Evolutionary conservation across 2,113 vertebrate species (phyloP).

Genomic region (Blennius ocellaris): DNA sequence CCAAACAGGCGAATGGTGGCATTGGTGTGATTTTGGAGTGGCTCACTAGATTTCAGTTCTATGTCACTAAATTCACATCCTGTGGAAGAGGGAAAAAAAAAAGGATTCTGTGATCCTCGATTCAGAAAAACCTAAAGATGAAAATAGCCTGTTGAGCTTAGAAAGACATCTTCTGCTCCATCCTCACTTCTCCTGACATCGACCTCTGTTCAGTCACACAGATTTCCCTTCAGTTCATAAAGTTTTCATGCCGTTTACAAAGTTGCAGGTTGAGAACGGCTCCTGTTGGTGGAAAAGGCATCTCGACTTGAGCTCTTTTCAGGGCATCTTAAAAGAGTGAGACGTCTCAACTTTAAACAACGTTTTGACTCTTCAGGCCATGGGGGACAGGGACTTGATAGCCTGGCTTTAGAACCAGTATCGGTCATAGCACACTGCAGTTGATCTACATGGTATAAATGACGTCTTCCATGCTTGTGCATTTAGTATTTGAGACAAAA

Average conservation of each 20-base stretch:
- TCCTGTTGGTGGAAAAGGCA: slow-evolving; percentile 2
- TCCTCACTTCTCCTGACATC: background rate
- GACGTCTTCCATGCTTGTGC: slow-evolving; percentile 14
- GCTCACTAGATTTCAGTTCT: slow-evolving; percentile 34
- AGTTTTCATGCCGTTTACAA: slow-evolving; percentile 17
- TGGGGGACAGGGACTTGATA: slow-evolving; percentile 2
- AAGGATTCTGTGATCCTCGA: slow-evolving; percentile 42
- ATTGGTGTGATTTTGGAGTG: slow-evolving; percentile 53
- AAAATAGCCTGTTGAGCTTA: slow-evolving; percentile 28
- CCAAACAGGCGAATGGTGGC: slow-evolving; percentile 56
- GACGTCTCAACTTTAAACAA: slow-evolving; percentile 7
- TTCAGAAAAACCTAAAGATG: background rate
- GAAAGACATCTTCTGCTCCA: slow-evolving; percentile 21
- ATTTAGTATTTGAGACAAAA: slow-evolving; percentile 32
- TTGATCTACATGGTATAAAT: slow-evolving; percentile 7
- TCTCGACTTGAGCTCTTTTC: background rate
- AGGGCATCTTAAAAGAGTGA: too few species aligned
- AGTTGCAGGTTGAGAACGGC: slow-evolving; percentile 16
- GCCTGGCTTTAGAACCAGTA: slow-evolving; percentile 10
- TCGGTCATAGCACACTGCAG: slow-evolving; percentile 17
- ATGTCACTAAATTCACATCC: slow-evolving; percentile 45
- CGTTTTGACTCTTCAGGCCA: slow-evolving; percentile 8
- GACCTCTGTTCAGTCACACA: background rate
- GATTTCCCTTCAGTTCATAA: background rate
- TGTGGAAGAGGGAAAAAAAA: background rate